Base-by-base conservation (phyloP, 2,113 vertebrate genomes). In the Leptosomus discolor region DNA sequence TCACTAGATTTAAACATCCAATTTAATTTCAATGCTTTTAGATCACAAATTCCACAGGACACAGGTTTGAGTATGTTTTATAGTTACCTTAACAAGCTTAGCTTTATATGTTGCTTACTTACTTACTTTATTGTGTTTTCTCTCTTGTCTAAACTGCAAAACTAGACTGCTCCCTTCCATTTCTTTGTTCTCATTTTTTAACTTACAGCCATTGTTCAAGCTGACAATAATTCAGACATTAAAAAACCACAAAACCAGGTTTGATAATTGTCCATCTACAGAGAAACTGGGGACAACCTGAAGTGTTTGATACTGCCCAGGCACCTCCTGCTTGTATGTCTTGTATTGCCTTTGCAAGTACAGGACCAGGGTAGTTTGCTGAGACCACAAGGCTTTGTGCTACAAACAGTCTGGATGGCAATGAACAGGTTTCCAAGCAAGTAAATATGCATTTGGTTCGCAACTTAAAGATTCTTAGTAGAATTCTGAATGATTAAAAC, bases 171-270 rank as follows among this genome's bases (percentile, higher is more conserved):
- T 86, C 37, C 29, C 20, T 90, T 88, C 83, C 63, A 39, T 54
- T 83, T 93, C 34, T n/a, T 53, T 83, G 39, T 63, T 81, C 26
- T 92, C 13, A 9, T 76, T 64, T 65, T 37, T 57, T 86, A 87
- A 34, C 0, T 0, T 27, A 34, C 32, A 53, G 30, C 60, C 21
- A 12, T 60, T 0, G 0, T 54, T 88, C 46, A 81, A 69, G 30
- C 26, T 88, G 64, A 61, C 37, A 74, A n/a, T 56, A 37, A 16
- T 60, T 78, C 54, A 93, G 46, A 43, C 6, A 29, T 45, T 48
- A 50, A 64, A 91, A 88, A 77, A 26, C 10, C 58, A 63, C 12
- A 58, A 77, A 83, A 13, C 5, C 29, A 84, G 64, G 65, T 67
- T 51, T 92, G 6, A 43, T 86, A 30, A 27, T 34, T 58, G 63